Percentiles rank a stretch among this genome's conserved stretches.
Evolutionary conservation across 2,888 invertebrate genomes (phyloP).

Genomic region (Timema cristinae): DNA sequence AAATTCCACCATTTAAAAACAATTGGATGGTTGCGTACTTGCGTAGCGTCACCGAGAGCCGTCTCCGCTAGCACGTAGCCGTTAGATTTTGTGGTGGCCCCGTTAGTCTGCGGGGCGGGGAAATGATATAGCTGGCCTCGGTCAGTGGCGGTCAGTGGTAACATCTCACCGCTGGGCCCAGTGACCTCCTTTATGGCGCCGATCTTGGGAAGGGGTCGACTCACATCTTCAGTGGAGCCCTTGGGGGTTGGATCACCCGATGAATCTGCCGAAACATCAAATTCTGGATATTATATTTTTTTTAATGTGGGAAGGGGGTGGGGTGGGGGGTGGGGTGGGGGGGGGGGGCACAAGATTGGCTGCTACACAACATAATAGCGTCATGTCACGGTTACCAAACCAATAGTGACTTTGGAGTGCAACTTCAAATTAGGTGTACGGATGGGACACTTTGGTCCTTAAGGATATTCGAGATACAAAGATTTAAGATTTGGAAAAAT

Average conservation of each 20-base stretch:
- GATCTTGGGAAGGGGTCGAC: slow-evolving; percentile 54
- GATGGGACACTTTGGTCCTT: too few species aligned
- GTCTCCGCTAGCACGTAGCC: slow-evolving; percentile 39
- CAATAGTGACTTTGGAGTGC: too few species aligned
- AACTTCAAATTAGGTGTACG: too few species aligned
- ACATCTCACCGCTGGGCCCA: slow-evolving; percentile 41
- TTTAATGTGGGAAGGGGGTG: too few species aligned
- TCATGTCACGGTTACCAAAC: too few species aligned
- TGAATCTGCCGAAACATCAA: slow-evolving; percentile 45
- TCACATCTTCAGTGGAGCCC: slow-evolving; percentile 55
- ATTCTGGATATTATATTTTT: slow-evolving; percentile 1
- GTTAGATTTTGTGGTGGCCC: slow-evolving; percentile 31
- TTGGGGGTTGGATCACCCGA: slow-evolving; percentile 58
- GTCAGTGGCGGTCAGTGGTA: slow-evolving; percentile 54
- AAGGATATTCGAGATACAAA: too few species aligned
- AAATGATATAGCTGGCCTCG: slow-evolving; percentile 34
- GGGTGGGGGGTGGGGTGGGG: too few species aligned
- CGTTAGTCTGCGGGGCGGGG: slow-evolving; percentile 31
- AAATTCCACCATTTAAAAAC: too few species aligned
- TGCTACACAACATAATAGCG: too few species aligned
- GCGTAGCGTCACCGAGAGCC: slow-evolving; percentile 21
- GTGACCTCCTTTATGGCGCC: slow-evolving; percentile 67
- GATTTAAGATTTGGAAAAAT: too few species aligned
- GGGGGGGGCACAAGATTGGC: too few species aligned
- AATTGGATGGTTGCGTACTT: slow-evolving; percentile 11